These are phyloP conservation scores for Epistrophe grossulariae DNA, from an alignment of 2,888 invertebrate species.

Conservation along the genomic window DNA sequence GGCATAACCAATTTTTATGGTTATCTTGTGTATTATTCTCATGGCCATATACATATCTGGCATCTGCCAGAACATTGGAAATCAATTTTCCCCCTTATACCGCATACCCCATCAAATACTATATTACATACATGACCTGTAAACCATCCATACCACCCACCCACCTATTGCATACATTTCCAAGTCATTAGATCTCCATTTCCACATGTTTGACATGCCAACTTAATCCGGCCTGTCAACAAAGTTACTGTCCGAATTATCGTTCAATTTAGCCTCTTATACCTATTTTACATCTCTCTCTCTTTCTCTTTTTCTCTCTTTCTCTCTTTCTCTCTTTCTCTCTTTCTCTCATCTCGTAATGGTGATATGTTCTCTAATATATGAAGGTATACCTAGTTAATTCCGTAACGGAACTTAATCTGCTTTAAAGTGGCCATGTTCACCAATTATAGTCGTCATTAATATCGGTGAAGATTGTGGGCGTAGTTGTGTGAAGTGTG, in stretches of 20 bases:
- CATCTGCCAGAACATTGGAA: conserved; percentile 42
- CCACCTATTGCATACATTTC: conserved; percentile 28
- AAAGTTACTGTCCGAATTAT: conserved; percentile 73
- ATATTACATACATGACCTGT: neutral
- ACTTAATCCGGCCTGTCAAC: conserved; percentile 74
- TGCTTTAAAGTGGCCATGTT: conserved; percentile 68
- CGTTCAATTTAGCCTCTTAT: conserved; percentile 62
- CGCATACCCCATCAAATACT: neutral
- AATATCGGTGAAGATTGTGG: conserved; percentile 73
- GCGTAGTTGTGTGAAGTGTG: conserved; percentile 27
- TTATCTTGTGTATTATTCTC: conserved; percentile 31
- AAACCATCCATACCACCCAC: neutral
- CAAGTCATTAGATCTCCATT: conserved; percentile 68
- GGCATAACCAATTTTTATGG: conserved; percentile 64
- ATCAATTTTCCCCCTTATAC: conserved; percentile 28
- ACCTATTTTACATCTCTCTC: neutral
- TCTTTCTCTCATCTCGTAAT: neutral
- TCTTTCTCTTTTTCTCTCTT: neutral
- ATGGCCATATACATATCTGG: conserved; percentile 9
- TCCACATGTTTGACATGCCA: conserved; percentile 69
- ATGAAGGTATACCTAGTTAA: neutral
- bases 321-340: no score
- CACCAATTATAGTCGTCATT: conserved; percentile 71
- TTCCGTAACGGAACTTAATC: conserved; percentile 40
- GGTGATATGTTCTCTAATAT: neutral